Evolutionary conservation across 1,140 invertebrate species (phyloP), one percentile per base, ranked within the genome.

Genomic region (Elysia chlorotica): DNA sequence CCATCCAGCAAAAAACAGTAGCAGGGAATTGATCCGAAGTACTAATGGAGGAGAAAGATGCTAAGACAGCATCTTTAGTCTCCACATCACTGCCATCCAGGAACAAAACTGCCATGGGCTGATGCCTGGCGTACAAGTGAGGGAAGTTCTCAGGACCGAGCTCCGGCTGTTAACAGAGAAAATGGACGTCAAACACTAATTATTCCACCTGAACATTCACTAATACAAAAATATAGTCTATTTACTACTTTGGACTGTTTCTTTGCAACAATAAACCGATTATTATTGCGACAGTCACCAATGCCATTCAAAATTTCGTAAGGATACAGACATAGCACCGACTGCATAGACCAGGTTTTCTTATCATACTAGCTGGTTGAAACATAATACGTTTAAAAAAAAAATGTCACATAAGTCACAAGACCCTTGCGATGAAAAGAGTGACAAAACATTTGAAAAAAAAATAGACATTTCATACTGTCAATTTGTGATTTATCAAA

Each of bases 121-220:
- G 65, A 25, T 73, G 67, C 61, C 65, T 68, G 23, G 71, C 37
- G 59, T 69, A 75, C 28, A 79, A 54, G 5, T 71, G 61, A 38
- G 80, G 80, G 33, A 81, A 78, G 65, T 74, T 78, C 53, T 68
- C 30, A 0, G 71, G 65, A 31, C 76, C 78, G 59, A 81, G 59
- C 30, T 76, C 77, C 36, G 78, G 72, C 80, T 81, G 76, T 14
- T 65, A 59, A 71, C 14, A 31, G 57, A 31, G 21, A 30, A 70
- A 65, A 36, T 28, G 21, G 25, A 37, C n/a, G n/a, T n/a, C n/a
- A n/a, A n/a, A n/a, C n/a, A n/a, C n/a, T n/a, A 54, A 19, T n/a
- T 25, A 10, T 28, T 63, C 41, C 41, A 10, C 41, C 41, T 48
- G 41, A 48, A 14, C n/a, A 10, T 14, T 10, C 41, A n/a, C n/a